These are phyloP conservation scores for Montipora sp. DNA, from an alignment of 64 coral and sea anemone species.

Conservation along the genomic window DNA sequence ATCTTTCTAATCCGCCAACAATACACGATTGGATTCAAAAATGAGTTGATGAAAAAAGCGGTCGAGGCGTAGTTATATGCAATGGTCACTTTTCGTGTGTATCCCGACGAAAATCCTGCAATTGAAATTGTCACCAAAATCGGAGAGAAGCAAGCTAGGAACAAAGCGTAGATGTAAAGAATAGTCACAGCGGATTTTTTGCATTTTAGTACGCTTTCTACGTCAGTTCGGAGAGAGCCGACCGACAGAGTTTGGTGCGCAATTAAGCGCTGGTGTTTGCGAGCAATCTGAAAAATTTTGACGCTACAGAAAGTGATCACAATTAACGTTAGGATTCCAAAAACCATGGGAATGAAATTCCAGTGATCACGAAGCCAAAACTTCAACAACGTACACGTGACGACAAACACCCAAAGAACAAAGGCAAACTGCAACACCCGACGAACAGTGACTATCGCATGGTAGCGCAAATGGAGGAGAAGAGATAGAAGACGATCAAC, in stretches of 20 bases:
- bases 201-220: slow-evolving; percentile 56
- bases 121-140: slow-evolving; percentile 19
- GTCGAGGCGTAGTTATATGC: slow-evolving; percentile 57
- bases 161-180: slow-evolving; percentile 65
- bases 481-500: slow-evolving; percentile 64
- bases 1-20: slow-evolving; percentile 79
- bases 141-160: slow-evolving; percentile 68
- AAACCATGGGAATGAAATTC: not conserved
- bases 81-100: slow-evolving; percentile 42
- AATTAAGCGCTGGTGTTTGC: slow-evolving; percentile 33
- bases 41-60: slow-evolving; percentile 72
- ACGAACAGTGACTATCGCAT: slow-evolving; percentile 32
- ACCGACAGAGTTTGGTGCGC: not conserved
- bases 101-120: slow-evolving; percentile 24
- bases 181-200: slow-evolving; percentile 73
- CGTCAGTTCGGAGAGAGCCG: not conserved
- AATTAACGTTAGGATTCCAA: not conserved
- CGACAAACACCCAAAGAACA: slow-evolving; percentile 41
- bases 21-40: slow-evolving; percentile 72
- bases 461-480: slow-evolving; percentile 58
- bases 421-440: slow-evolving; percentile 23
- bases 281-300: slow-evolving; percentile 47
- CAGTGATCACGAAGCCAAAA: not conserved
- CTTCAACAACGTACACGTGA: not conserved
- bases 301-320: not conserved